These are phyloP conservation scores for Bujurquina vittata DNA, from an alignment of 2,113 vertebrate genomes.

Conservation along the genomic window DNA sequence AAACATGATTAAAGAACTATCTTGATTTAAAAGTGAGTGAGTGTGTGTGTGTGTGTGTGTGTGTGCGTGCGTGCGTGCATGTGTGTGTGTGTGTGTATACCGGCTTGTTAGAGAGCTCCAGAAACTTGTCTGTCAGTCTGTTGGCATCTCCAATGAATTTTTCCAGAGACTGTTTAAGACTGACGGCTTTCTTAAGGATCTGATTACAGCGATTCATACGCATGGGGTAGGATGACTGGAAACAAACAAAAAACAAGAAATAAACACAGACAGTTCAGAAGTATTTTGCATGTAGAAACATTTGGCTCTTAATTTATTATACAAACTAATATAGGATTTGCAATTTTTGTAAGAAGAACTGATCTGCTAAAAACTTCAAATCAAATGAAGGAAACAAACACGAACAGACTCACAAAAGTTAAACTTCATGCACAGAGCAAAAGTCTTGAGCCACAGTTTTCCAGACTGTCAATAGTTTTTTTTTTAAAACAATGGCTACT, in stretches of 20 bases:
- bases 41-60: too few relatives aligned
- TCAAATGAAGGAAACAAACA: rapidly evolving
- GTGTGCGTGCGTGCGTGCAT: not conserved
- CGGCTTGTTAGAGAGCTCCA: slow-evolving; percentile 96
- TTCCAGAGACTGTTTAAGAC: slow-evolving; percentile 88
- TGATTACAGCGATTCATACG: slow-evolving; percentile 96
- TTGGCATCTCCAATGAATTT: slow-evolving; percentile 95
- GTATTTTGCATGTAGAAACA: not conserved
- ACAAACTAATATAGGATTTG: not conserved
- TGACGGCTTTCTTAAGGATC: slow-evolving; percentile 91
- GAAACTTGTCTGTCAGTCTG: slow-evolving; percentile 92
- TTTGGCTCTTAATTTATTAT: not conserved
- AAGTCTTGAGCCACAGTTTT: not conserved
- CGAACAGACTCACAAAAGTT: not conserved
- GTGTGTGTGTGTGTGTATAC: slow-evolving; percentile 71
- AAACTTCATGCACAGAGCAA: not conserved
- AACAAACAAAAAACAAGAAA: slow-evolving; percentile 1
- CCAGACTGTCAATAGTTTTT: not conserved
- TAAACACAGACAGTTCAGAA: not conserved
- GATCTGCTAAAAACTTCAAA: not conserved
- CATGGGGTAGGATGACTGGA: slow-evolving; percentile 92
- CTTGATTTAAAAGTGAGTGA: not conserved
- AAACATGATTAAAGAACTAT: not conserved
- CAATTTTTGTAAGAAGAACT: not conserved
- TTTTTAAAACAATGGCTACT: not conserved